A percentile compares a stretch with the other conserved stretches of the same genome.
phyloP scores from a whole-genome alignment of 1,140 invertebrate genomes.

The Drosophila miranda region DNA sequence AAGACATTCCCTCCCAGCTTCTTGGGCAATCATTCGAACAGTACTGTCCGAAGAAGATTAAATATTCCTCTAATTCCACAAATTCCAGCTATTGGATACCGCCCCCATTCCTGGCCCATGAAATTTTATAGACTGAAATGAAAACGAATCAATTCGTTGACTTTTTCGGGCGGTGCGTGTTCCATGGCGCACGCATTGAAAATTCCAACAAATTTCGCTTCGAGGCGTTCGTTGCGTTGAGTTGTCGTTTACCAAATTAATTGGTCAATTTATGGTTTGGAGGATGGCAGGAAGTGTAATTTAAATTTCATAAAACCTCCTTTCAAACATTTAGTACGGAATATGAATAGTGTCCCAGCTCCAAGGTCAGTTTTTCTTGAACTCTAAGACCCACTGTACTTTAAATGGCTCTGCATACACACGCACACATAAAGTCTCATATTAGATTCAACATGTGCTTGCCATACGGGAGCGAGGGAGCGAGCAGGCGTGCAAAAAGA shows the following conservation, averaged over 20 bases:
- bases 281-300: conserved; percentile 7
- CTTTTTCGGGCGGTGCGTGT: conserved; percentile 11
- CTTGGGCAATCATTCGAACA: too few relatives aligned
- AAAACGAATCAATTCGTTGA: conserved; percentile 22
- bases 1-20: too few relatives aligned
- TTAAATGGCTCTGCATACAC: conserved; percentile 6
- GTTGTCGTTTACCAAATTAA: conserved; percentile 21
- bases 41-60: too few relatives aligned
- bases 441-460: conserved; percentile 23
- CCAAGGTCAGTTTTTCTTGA: not conserved
- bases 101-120: too few relatives aligned
- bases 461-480: conserved; percentile 19
- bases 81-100: too few relatives aligned
- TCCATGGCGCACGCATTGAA: conserved; percentile 7
- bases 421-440: conserved; percentile 1
- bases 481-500: conserved; percentile 2
- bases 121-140: not conserved
- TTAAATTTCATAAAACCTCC: conserved; percentile 32
- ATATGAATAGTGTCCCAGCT: not conserved
- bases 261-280: conserved; percentile 30
- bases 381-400: not conserved
- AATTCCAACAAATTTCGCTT: conserved; percentile 24
- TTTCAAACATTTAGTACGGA: not conserved
- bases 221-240: conserved; percentile 13
- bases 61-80: not conserved